These are phyloP conservation scores for Drosophila seclusa DNA, from an alignment of 2,888 invertebrate genomes.

Conservation along the genomic window DNA sequence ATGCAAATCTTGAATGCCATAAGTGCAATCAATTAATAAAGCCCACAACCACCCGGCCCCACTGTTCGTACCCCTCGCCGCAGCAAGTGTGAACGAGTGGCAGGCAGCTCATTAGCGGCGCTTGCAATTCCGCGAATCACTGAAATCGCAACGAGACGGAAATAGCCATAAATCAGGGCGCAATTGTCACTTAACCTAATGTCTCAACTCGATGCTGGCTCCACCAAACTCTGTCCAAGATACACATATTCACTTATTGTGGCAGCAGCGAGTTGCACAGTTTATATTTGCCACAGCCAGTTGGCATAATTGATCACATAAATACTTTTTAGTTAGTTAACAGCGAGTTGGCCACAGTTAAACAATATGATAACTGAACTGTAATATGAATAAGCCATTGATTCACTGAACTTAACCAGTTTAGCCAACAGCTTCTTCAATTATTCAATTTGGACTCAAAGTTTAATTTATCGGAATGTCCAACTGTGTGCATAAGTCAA, in stretches of 20 bases:
- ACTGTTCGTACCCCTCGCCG: neutral
- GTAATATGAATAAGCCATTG: neutral
- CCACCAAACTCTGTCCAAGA: slow-evolving; percentile 8
- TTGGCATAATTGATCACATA: neutral
- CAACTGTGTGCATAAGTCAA: neutral
- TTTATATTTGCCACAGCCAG: neutral
- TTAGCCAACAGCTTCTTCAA: neutral
- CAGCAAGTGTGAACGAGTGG: slow-evolving; percentile 59
- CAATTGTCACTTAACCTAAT: slow-evolving; percentile 75
- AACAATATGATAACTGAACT: neutral
- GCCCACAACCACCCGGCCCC: slow-evolving; percentile 18
- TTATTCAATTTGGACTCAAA: neutral
- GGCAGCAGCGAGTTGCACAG: neutral
- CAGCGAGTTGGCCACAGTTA: neutral
- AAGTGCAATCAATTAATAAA: slow-evolving; percentile 78
- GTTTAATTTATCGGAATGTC: neutral
- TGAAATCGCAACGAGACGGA: slow-evolving; percentile 83
- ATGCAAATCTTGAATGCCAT: slow-evolving; percentile 70
- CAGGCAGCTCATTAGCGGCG: slow-evolving; percentile 81
- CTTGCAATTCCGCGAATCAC: slow-evolving; percentile 83
- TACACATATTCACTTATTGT: slow-evolving; percentile 1
- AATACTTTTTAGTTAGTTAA: neutral
- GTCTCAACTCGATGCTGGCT: slow-evolving; percentile 47
- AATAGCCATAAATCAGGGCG: slow-evolving; percentile 81
- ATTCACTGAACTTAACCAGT: neutral